These are phyloP conservation scores for Manis crassicaudata DNA, from an alignment of 2,797 vertebrate species.

Conservation along the genomic window DNA sequence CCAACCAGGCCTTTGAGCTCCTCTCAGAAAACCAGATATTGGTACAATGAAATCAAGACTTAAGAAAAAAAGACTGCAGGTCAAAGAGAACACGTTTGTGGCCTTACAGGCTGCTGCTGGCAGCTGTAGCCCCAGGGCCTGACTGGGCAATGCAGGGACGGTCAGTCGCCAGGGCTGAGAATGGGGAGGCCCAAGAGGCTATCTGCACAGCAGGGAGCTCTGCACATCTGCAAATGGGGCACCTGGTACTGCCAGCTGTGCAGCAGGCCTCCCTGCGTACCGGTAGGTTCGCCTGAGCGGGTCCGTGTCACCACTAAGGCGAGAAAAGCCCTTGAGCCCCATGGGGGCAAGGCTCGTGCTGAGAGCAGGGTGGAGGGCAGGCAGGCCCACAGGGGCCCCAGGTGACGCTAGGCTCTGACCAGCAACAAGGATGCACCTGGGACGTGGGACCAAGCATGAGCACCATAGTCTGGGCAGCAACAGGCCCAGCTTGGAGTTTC, in stretches of 20 bases:
- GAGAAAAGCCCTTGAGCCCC: neutral
- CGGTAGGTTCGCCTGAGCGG: neutral
- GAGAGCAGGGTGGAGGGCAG: neutral
- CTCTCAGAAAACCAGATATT: neutral
- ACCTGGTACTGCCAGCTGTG: neutral
- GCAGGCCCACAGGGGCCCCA: neutral
- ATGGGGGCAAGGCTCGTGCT: neutral
- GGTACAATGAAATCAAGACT: neutral
- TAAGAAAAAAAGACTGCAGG: neutral
- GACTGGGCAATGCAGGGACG: too few species aligned
- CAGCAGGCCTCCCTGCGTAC: neutral
- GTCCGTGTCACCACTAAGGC: neutral
- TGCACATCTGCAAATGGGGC: too few species aligned
- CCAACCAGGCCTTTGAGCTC: neutral
- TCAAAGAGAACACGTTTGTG: neutral
- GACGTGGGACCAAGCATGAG: accelerated
- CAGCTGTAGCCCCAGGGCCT: neutral
- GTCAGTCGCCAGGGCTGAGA: neutral
- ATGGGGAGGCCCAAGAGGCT: neutral
- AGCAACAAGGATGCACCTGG: neutral
- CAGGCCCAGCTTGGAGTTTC: neutral
- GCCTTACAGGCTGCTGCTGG: neutral
- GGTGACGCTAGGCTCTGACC: neutral
- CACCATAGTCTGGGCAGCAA: neutral
- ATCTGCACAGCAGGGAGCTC: neutral